Percentiles rank a stretch among this genome's conserved stretches.
These are phyloP conservation scores for Empidonax traillii DNA, from an alignment of 2,113 vertebrate genomes.

Conservation along the genomic window DNA sequence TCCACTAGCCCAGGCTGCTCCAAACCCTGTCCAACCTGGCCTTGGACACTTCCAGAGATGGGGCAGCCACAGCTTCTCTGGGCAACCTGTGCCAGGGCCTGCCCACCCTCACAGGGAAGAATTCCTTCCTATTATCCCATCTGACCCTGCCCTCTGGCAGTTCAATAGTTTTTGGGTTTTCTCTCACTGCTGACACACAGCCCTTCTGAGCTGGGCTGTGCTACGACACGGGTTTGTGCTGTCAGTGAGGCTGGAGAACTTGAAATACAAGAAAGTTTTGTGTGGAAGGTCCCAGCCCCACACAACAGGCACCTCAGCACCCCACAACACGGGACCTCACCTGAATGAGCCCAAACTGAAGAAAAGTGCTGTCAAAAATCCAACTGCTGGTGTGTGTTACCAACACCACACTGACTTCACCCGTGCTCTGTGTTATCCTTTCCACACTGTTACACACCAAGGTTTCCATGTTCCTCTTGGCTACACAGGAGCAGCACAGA, in stretches of 20 bases:
- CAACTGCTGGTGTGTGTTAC: accelerated
- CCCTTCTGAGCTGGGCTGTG: neutral
- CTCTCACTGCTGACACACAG: neutral
- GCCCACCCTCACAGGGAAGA: neutral
- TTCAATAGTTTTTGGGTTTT: neutral
- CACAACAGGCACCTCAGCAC: accelerated
- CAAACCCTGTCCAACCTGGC: neutral
- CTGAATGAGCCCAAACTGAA: neutral
- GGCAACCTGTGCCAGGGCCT: neutral
- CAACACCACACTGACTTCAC: neutral
- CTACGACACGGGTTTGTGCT: neutral
- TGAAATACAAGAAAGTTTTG: neutral
- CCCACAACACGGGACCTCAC: neutral
- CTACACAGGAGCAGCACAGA: neutral
- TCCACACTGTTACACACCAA: neutral
- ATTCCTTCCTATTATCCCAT: neutral
- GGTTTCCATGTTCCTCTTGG: neutral
- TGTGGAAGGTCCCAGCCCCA: neutral
- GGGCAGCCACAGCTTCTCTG: neutral
- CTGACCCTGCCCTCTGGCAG: neutral
- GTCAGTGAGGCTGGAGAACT: neutral
- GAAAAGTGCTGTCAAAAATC: neutral
- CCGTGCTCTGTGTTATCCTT: accelerated
- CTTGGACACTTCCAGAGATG: neutral
- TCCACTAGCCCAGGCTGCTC: neutral